Percentiles rank a stretch among this genome's conserved stretches.
phyloP scores from a whole-genome alignment of 2,888 invertebrate genomes.

The Tetrapedia diversipes region DNA sequence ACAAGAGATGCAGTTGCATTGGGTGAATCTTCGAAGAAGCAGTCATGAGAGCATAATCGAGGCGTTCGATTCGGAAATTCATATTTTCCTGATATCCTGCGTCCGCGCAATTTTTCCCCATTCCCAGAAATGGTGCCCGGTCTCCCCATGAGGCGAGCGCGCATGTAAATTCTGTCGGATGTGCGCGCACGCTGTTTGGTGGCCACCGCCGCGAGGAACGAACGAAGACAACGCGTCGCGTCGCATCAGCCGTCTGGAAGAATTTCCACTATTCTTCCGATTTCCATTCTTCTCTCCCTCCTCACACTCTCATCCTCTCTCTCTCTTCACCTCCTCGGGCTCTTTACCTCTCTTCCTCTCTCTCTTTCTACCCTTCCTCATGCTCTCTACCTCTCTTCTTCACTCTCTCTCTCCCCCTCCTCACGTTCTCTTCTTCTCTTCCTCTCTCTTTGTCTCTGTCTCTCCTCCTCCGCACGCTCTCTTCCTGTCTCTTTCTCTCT shows the following conservation, averaged over 20 bases:
- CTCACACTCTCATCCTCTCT: no score
- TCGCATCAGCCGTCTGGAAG: slow-evolving; percentile 61
- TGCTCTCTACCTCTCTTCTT: no score
- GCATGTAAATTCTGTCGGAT: slow-evolving; percentile 33
- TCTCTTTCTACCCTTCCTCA: no score
- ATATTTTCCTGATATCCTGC: slow-evolving; percentile 12
- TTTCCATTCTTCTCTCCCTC: slow-evolving; percentile 41
- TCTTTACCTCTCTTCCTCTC: background rate
- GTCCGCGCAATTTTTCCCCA: slow-evolving; percentile 24
- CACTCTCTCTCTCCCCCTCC: no score
- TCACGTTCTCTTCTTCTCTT: no score
- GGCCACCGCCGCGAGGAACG: slow-evolving; percentile 41
- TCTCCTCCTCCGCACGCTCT: no score
- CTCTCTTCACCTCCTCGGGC: background rate
- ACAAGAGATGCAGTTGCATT: no score
- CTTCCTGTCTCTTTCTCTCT: no score
- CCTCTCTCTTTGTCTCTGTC: no score
- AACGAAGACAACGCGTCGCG: slow-evolving; percentile 66
- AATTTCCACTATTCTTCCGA: slow-evolving; percentile 62
- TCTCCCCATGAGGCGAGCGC: slow-evolving; percentile 8
- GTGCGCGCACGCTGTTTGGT: slow-evolving; percentile 1
- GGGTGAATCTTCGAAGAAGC: background rate
- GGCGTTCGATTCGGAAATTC: slow-evolving; percentile 27
- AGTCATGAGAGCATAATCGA: no score
- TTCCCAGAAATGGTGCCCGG: no score